These are phyloP conservation scores for Misgurnus mizolepis DNA, from an alignment of 2,113 vertebrate species.

Conservation along the genomic window DNA sequence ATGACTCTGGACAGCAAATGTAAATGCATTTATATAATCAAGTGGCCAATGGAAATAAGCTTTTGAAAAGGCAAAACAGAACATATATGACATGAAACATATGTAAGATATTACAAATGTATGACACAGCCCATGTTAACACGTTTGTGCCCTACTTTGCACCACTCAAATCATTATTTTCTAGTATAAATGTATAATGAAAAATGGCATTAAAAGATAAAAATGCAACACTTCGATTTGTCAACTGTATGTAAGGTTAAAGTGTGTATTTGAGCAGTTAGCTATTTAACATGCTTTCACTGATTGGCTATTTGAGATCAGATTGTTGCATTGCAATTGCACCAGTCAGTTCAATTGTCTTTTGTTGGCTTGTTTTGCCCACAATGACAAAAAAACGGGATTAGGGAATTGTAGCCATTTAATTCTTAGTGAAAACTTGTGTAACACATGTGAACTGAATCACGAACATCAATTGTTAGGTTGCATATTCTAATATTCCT, in stretches of 20 bases:
- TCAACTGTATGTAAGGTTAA: not conserved
- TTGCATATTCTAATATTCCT: not conserved
- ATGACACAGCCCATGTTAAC: too few species aligned
- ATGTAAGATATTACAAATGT: too few species aligned
- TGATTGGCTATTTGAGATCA: not conserved
- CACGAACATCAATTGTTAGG: not conserved
- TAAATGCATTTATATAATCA: too few species aligned
- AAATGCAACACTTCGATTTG: not conserved
- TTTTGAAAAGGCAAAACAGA: too few species aligned
- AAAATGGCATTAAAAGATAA: too few species aligned
- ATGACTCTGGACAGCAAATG: too few species aligned
- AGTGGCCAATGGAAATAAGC: too few species aligned
- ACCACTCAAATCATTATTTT: too few species aligned
- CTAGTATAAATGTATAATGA: too few species aligned
- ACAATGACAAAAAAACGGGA: not conserved
- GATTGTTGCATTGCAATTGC: constrained; percentile 4
- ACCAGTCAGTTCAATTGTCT: constrained; percentile 33
- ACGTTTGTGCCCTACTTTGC: too few species aligned
- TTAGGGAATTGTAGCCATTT: not conserved
- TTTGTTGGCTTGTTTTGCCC: constrained; percentile 12
- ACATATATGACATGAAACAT: too few species aligned
- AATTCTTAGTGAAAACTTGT: too few species aligned
- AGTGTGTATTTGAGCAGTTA: not conserved
- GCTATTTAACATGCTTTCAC: not conserved
- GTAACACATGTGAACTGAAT: not conserved